Evolutionary conservation across 37 sponge, comb jelly and placozoan species (phyloP).

Genomic region (Chondrilla cf. caribensis): DNA sequence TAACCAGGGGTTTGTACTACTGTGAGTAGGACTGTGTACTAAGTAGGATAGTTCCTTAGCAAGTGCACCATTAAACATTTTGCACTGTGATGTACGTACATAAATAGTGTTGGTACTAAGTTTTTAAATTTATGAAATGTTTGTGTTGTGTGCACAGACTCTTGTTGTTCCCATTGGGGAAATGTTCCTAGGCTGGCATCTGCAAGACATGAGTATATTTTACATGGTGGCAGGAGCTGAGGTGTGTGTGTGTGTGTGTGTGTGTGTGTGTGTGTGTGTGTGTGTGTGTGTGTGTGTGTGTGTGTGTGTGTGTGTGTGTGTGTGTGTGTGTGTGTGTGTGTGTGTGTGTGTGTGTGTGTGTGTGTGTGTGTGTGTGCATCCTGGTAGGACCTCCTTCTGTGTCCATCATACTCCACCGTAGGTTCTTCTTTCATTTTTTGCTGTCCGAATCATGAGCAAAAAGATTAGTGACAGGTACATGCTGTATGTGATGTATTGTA

Average conservation of each 20-base stretch:
- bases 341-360: background rate
- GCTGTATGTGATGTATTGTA: background rate
- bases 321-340: background rate
- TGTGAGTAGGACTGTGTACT: too few species aligned
- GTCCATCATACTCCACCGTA: background rate
- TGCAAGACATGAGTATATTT: slow-evolving; percentile 64
- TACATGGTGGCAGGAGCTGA: slow-evolving; percentile 58
- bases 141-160: slow-evolving; percentile 35
- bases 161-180: slow-evolving; percentile 75
- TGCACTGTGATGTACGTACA: too few species aligned
- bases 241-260: slow-evolving; percentile 31
- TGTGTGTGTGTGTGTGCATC: background rate
- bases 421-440: slow-evolving; percentile 50
- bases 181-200: slow-evolving; percentile 56
- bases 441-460: slow-evolving; percentile 32
- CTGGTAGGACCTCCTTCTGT: too few species aligned
- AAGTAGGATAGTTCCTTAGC: too few species aligned
- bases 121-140: too few species aligned
- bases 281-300: too few species aligned
- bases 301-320: slow-evolving; percentile 16
- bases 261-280: slow-evolving; percentile 16
- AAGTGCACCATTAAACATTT: too few species aligned
- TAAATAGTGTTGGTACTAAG: too few species aligned
- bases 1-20: too few species aligned
- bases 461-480: slow-evolving; percentile 59